Percentiles rank a stretch among this genome's conserved stretches.
Conservation (phyloP, 2,113 vertebrate genomes). For the Pomatostomus ruficeps region DNA sequence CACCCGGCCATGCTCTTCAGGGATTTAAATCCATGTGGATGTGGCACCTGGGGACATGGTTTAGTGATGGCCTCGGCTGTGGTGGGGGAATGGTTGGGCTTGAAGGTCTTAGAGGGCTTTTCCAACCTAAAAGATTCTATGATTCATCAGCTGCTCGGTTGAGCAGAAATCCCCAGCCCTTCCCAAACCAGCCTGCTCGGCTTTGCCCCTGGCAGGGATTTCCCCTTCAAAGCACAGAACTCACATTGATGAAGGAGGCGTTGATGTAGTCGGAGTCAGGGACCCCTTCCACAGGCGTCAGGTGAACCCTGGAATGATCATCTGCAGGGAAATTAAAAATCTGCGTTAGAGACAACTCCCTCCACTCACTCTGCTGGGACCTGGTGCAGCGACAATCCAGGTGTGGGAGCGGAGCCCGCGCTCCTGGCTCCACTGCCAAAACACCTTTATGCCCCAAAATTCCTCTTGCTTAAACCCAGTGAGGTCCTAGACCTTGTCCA, state of each 20-base stretch:
- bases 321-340: constrained; percentile 68
- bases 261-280: constrained; percentile 98
- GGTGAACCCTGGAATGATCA: constrained; percentile 95
- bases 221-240: constrained; percentile 8
- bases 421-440: neutral
- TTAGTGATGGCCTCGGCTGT: neutral
- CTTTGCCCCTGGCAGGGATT: neutral
- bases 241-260: constrained; percentile 96
- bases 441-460: neutral
- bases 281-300: constrained; percentile 91
- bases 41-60: neutral
- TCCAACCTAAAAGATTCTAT: neutral
- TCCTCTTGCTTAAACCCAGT: neutral
- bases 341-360: neutral
- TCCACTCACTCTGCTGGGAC: rapidly evolving
- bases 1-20: neutral
- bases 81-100: neutral
- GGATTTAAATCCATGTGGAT: neutral
- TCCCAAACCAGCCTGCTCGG: neutral
- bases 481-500: neutral
- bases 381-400: rapidly evolving
- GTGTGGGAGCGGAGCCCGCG: rapidly evolving
- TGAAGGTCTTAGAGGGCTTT: neutral
- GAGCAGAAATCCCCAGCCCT: neutral
- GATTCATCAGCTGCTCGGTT: neutral